phyloP scores from a whole-genome alignment of 2,888 invertebrate genomes.

The Cryptosula pallasiana region DNA sequence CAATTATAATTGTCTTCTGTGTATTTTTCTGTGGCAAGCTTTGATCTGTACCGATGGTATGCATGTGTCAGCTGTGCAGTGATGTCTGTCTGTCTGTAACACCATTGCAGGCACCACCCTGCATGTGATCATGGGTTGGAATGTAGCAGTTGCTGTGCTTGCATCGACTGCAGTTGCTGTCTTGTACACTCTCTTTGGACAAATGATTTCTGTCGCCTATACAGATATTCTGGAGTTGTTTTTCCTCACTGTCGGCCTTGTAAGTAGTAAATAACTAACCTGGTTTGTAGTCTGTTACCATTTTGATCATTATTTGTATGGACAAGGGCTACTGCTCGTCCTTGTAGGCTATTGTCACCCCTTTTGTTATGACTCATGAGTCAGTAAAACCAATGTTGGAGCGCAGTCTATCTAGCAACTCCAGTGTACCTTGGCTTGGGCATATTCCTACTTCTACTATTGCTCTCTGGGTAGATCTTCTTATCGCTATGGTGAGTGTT shows the following conservation, averaged over 20 bases:
- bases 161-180: constrained; percentile 38
- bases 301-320: too few species aligned
- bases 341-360: constrained; percentile 39
- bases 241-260: constrained; percentile 41
- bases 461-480: constrained; percentile 39
- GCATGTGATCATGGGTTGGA: constrained; percentile 39
- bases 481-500: constrained; percentile 41
- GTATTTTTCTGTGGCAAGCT: too few species aligned
- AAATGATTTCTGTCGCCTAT: constrained; percentile 46
- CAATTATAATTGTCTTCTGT: too few species aligned
- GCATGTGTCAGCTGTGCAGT: too few species aligned
- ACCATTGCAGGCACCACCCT: constrained; percentile 39
- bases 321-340: too few species aligned
- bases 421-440: constrained; percentile 37
- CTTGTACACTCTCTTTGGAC: constrained; percentile 43
- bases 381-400: constrained; percentile 27
- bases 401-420: constrained; percentile 28
- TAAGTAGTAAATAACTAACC: too few species aligned
- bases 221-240: constrained; percentile 44
- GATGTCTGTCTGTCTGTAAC: too few species aligned
- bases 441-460: constrained; percentile 28
- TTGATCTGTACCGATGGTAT: too few species aligned
- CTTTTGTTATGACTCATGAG: constrained; percentile 40
- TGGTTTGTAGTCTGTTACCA: too few species aligned
- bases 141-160: constrained; percentile 34